Evolutionary conservation across 2,797 vertebrate species (phyloP).

Genomic region (Macropus fuliginosus): DNA sequence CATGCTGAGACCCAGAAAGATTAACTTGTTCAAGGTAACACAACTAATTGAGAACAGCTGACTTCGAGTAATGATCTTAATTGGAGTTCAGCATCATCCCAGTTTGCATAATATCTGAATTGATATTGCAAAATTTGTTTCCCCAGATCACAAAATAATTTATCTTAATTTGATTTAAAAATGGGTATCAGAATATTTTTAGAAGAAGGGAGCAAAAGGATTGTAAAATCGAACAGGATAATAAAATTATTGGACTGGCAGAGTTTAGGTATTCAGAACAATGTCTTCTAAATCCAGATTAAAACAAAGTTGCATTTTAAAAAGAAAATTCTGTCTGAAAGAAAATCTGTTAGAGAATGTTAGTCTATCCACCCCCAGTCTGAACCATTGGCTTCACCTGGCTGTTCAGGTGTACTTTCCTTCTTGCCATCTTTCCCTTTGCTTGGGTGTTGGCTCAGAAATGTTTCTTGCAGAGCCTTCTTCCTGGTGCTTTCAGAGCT

Average conservation of each 20-base stretch:
- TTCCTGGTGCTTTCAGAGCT: constrained; percentile 41
- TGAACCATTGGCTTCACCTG: background rate
- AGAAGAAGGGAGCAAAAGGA: background rate
- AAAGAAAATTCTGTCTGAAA: constrained; percentile 10
- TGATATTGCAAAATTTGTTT: constrained; percentile 25
- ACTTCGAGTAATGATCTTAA: constrained; percentile 13
- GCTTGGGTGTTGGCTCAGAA: background rate
- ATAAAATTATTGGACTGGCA: background rate
- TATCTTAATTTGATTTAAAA: constrained; percentile 14
- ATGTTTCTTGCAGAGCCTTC: constrained; percentile 19
- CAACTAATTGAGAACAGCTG: constrained; percentile 4
- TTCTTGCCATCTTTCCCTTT: constrained; percentile 16
- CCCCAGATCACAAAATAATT: constrained; percentile 37
- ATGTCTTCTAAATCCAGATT: background rate
- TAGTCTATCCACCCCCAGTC: background rate
- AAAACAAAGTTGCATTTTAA: background rate
- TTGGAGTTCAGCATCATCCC: background rate
- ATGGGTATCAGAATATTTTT: background rate
- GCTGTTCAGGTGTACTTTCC: background rate
- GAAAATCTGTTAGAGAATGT: background rate
- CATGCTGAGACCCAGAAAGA: background rate
- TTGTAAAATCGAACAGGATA: background rate
- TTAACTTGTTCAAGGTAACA: background rate
- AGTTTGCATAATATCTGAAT: constrained; percentile 1
- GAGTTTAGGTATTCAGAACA: background rate